Base-by-base conservation (phyloP, 1,140 invertebrate species). In the Dendroctonus ponderosae region DNA sequence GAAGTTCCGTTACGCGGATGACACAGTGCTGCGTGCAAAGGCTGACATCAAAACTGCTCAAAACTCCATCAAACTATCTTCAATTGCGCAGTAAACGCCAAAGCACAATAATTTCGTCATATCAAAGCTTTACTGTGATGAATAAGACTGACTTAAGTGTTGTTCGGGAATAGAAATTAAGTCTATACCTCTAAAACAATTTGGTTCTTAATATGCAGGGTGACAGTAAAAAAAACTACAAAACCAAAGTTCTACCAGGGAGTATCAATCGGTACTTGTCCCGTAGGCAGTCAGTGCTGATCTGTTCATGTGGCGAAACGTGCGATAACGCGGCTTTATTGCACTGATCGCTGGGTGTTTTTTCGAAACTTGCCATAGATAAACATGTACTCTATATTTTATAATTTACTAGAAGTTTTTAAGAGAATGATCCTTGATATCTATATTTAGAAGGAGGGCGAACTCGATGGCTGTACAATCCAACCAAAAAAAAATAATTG, bases 111-210 rank as follows among this genome's bases (percentile, higher is more conserved):
- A 79, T 78, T 77, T 78, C 74, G 78, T 78, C 78, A 78, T 79
- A 79, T 79, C 78, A 79, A 79, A 79, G 77, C 76, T 78, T 79
- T 72, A 78, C 78, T 79, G 78, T 79, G 78, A 79, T 79, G 78
- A 74, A 73, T 70, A 79, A 79, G 78, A 79, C 78, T 79, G 78
- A 79, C 72, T 73, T 78, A 75, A 79, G 52, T 26, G 26, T 26
- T 26, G 40, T 76, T 74, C 26, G 26, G 26, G 26, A 26, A 26
- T 79, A 72, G 76, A 75, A 72, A 69, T 68, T 71, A 71, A 71
- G 61, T 75, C 70, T 68, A 69, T 50, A 56, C 52, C 44, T 60
- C 46, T 66, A 57, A 62, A 63, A 63, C 14, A 61, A 57, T 26
- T 57, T 64, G 43, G 38, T 56, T 49, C 57, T 54, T 56, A 14